Evolutionary conservation across 1,140 invertebrate genomes (phyloP).

Genomic region (Lerema accius): DNA sequence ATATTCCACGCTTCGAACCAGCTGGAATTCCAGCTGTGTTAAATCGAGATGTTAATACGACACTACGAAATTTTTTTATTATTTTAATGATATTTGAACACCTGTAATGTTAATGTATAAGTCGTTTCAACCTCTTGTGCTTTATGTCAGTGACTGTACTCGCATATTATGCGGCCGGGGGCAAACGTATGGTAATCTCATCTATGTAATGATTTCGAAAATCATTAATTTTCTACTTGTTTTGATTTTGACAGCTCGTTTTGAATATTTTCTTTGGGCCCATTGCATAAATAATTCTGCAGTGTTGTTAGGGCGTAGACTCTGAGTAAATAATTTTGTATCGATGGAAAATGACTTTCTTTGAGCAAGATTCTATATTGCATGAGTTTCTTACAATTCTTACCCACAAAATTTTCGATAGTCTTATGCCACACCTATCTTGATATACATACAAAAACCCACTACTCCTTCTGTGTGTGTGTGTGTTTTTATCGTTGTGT

Average conservation of each 20-base stretch:
- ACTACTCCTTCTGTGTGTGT: no score
- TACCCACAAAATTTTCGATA: no score
- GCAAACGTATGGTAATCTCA: slow-evolving; percentile 62
- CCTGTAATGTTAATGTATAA: slow-evolving; percentile 6
- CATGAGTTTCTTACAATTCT: no score
- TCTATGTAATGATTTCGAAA: slow-evolving; percentile 52
- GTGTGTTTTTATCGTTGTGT: no score
- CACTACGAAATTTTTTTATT: slow-evolving; percentile 4
- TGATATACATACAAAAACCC: no score
- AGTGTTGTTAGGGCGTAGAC: slow-evolving; percentile 8
- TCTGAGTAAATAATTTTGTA: no score
- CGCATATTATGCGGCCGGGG: slow-evolving; percentile 48
- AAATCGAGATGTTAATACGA: not conserved
- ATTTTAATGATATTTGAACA: slow-evolving; percentile 2
- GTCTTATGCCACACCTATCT: no score
- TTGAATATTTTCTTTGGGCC: slow-evolving; percentile 22
- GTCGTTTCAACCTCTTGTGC: slow-evolving; percentile 6
- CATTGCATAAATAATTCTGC: slow-evolving; percentile 21
- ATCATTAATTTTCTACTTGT: slow-evolving; percentile 60
- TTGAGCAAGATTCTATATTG: no score
- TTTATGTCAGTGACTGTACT: slow-evolving; percentile 47
- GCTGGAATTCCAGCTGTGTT: slow-evolving; percentile 15
- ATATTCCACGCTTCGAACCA: slow-evolving; percentile 21
- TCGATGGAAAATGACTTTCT: no score
- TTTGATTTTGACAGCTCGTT: slow-evolving; percentile 46